phyloP scores from a whole-genome alignment of 53 echinoderm and acorn worm genomes.

The Hippasteria phrygiana region DNA sequence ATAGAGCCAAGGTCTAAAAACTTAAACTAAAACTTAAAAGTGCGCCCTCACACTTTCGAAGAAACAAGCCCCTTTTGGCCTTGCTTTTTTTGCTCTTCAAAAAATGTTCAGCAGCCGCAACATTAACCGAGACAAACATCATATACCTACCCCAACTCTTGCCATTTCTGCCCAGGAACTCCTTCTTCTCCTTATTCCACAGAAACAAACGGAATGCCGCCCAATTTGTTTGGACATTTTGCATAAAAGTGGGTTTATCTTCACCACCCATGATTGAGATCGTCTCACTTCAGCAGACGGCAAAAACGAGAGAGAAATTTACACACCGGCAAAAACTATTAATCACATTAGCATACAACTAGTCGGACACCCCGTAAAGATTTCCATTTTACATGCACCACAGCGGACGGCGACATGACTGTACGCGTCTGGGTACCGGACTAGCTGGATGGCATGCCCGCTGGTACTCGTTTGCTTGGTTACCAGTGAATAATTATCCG shows the following conservation, averaged over 20 bases:
- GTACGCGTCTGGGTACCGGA: conserved; percentile 24
- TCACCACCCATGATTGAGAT: conserved; percentile 83
- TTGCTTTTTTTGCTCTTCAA: neutral
- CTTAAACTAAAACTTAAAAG: neutral
- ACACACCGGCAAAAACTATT: neutral
- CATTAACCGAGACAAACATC: conserved; percentile 16
- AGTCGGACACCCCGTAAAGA: conserved; percentile 15
- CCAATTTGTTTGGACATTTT: conserved; percentile 81
- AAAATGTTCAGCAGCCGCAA: neutral
- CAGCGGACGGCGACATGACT: neutral
- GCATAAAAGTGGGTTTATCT: conserved; percentile 82
- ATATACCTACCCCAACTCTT: conserved; percentile 95
- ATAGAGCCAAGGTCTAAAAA: too few species aligned
- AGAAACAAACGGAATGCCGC: conserved; percentile 82
- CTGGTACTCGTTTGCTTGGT: conserved; percentile 12
- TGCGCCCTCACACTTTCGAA: neutral
- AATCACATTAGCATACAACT: neutral
- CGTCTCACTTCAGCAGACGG: neutral
- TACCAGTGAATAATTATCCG: neutral
- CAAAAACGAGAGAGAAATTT: neutral
- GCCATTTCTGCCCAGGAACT: conserved; percentile 88
- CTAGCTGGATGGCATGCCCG: neutral
- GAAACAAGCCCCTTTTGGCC: neutral
- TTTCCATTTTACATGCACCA: conserved; percentile 10
- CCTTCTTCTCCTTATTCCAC: conserved; percentile 84